Base-by-base conservation (phyloP, 2,797 vertebrate species). In the Gadopsis bispinosus region DNA sequence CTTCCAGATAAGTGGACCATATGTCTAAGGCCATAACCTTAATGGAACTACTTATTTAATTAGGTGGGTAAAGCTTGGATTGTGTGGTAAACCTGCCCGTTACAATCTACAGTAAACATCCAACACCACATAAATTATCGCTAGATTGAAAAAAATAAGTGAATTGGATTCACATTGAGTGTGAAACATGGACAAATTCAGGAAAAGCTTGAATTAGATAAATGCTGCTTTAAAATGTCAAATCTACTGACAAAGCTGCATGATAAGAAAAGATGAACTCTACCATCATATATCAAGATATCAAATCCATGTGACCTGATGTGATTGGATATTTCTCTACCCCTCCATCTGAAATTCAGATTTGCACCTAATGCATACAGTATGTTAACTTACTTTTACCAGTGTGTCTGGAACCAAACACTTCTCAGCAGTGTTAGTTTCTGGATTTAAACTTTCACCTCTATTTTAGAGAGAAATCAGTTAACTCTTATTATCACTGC, bases 11-110 rank as follows among this genome's bases (percentile, higher is more conserved):
- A 78, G 67, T 60, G 43, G 47, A 41, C 61, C 77, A 76, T 68
- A 81, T 77, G 75, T 80, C 50, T 55, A 14, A 73, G 67, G 72
- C 29, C 69, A 75, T 61, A 85, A 67, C 51, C 33, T 45, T 68
- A 62, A 81, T 69, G 58, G 54, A 84, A 59, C 26, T 22, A 13
- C 17, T 31, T 51, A 56, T 69, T 76, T 9, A 74, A 56, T 64
- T 56, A 62, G n/a, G 69, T 71, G 29, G 12, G 17, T 54, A 54
- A 81, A 75, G 67, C 69, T 78, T 59, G 16, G 39, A 68, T 35
- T 69, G 45, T 31, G 65, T 17, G 1, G 17, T 50, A 58, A 64
- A 62, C 55, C n/a, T 81, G 17, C 29, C 56, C 61, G 1, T 73
- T 69, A 7, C 6, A 50, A 37, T 53, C 31, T 45, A n/a, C 9